Evolutionary conservation across 2,888 invertebrate genomes (phyloP).

Genomic region (Amaurobius ferox): DNA sequence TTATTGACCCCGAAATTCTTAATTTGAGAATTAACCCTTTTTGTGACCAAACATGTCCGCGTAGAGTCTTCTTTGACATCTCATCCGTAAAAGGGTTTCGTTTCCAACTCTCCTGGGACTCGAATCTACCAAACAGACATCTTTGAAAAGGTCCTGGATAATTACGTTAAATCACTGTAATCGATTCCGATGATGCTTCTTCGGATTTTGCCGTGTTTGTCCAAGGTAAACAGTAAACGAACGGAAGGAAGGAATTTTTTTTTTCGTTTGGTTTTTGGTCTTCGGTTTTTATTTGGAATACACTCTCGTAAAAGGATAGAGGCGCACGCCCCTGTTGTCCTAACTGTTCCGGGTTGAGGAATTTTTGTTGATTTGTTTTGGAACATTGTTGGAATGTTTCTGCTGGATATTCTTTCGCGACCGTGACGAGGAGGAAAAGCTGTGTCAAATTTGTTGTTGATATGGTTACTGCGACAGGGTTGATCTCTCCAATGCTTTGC

Average conservation of each 20-base stretch:
- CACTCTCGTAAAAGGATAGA: not conserved
- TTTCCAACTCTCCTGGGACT: slow-evolving; percentile 22
- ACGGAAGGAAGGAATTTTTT: no score
- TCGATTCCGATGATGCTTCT: slow-evolving; percentile 62
- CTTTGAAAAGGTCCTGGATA: slow-evolving; percentile 57
- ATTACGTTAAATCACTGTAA: slow-evolving; percentile 70
- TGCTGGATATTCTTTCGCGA: not conserved
- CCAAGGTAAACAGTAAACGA: slow-evolving; percentile 58
- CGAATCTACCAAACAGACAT: slow-evolving; percentile 3
- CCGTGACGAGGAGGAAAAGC: not conserved
- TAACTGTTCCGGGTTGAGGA: not conserved
- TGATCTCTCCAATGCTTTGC: no score
- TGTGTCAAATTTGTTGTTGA: not conserved
- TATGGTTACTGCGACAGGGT: not conserved
- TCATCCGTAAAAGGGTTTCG: slow-evolving; percentile 19
- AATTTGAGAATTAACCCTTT: no score
- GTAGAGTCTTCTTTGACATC: not conserved
- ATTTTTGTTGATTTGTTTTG: slow-evolving; percentile 5
- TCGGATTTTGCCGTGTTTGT: slow-evolving; percentile 53
- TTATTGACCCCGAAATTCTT: no score
- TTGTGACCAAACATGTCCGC: not conserved
- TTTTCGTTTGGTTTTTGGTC: not conserved
- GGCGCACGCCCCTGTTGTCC: not conserved
- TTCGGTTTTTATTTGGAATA: not conserved
- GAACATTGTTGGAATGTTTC: not conserved